A percentile compares a stretch with the other conserved stretches of the same genome.
These are phyloP conservation scores for Stomatorhinus walkeri DNA, from an alignment of 2,797 vertebrate species.

Conservation along the genomic window DNA sequence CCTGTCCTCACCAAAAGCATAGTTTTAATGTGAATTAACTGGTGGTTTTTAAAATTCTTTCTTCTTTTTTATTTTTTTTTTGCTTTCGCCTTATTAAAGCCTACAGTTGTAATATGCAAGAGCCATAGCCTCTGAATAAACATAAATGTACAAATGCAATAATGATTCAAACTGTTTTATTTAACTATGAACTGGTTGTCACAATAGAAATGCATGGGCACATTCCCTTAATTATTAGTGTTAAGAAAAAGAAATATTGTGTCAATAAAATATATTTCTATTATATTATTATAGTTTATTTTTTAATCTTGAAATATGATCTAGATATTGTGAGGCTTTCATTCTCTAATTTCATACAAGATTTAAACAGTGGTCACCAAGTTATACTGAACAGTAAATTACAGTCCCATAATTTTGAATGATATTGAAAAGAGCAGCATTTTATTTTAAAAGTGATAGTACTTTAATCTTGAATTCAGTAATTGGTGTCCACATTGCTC, in stretches of 20 bases:
- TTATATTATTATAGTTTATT: neutral
- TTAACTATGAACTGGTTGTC: neutral
- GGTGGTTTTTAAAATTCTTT: slow-evolving; percentile 70
- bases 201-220: too few species aligned
- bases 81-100: slow-evolving; percentile 99
- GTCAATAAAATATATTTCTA: neutral
- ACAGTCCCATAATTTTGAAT: neutral
- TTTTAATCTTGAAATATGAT: neutral
- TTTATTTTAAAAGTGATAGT: neutral
- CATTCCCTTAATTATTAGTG: neutral
- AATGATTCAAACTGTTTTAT: neutral
- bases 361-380: neutral
- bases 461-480: neutral
- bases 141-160: slow-evolving; percentile 86
- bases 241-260: neutral
- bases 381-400: neutral
- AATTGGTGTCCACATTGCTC: neutral
- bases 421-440: neutral
- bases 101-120: slow-evolving; percentile 99
- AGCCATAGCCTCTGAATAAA: slow-evolving; percentile 99
- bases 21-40: slow-evolving; percentile 90
- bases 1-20: slow-evolving; percentile 70
- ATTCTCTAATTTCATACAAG: neutral
- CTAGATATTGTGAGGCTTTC: neutral
- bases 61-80: slow-evolving; percentile 61